Conservation (phyloP, 2,797 vertebrate genomes). For the Botia almorhae region DNA sequence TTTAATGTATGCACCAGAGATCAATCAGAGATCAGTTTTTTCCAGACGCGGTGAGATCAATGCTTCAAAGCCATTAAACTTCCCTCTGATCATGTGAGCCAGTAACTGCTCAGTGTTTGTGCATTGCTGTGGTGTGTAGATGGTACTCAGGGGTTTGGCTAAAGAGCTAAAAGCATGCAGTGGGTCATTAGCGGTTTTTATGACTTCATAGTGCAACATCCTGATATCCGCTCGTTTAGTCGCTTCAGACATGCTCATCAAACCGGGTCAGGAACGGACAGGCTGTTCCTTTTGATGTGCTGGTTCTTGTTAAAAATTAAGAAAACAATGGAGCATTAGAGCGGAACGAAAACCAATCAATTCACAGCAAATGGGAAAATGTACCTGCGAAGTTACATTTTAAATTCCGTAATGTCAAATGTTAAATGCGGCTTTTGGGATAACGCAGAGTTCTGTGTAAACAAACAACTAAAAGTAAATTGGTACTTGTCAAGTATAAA, state of each 20-base stretch:
- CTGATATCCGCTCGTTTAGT: conserved; percentile 51
- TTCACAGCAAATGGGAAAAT: background rate
- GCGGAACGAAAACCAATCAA: background rate
- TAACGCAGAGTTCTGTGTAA: background rate
- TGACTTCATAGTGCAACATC: conserved; percentile 50
- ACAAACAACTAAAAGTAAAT: no score
- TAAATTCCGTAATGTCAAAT: background rate
- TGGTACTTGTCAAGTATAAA: no score
- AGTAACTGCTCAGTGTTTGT: conserved; percentile 19
- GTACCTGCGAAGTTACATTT: background rate
- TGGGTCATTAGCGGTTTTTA: conserved; percentile 47
- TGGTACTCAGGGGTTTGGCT: conserved; percentile 44
- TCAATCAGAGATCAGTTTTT: background rate
- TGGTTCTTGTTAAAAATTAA: conserved; percentile 36
- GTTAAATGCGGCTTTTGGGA: background rate
- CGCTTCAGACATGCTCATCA: conserved; percentile 55
- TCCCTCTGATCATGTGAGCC: conserved; percentile 32
- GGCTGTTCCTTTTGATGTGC: conserved; percentile 38
- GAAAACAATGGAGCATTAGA: conserved; percentile 32
- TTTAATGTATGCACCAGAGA: background rate
- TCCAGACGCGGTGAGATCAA: background rate
- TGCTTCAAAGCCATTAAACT: conserved; percentile 13
- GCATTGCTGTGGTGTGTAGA: conserved; percentile 32
- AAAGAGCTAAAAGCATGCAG: conserved; percentile 52
- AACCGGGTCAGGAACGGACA: conserved; percentile 49